phyloP scores from a whole-genome alignment of 2,888 invertebrate species.

The Corythucha ciliata region DNA sequence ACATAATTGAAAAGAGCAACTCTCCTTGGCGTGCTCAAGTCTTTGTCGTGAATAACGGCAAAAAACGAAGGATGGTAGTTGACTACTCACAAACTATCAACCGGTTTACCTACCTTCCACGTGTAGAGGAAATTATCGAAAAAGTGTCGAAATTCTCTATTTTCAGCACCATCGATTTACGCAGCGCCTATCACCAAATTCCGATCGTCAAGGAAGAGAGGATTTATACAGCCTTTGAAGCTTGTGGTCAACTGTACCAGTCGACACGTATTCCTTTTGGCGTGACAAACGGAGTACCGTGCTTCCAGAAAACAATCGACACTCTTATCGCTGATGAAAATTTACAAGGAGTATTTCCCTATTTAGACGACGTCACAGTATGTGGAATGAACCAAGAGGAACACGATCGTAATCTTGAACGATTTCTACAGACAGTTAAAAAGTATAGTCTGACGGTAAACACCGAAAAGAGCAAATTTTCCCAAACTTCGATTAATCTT shows the following conservation, averaged over 20 bases:
- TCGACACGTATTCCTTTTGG: conserved; percentile 14
- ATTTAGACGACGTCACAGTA: conserved; percentile 20
- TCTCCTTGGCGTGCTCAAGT: conserved; percentile 17
- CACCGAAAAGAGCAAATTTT: conserved; percentile 16
- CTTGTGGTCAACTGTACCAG: conserved; percentile 10
- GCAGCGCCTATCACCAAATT: conserved; percentile 17
- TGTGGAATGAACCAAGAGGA: conserved; percentile 4
- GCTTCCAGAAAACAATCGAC: conserved; percentile 8
- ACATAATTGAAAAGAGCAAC: conserved; percentile 3
- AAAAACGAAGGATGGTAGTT: conserved; percentile 1
- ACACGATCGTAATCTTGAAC: neutral
- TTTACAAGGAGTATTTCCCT: conserved; percentile 4
- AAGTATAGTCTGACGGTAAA: conserved; percentile 18
- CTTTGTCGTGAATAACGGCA: neutral
- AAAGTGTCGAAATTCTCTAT: conserved; percentile 1
- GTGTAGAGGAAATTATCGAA: neutral
- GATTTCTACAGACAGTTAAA: neutral
- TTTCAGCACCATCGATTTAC: conserved; percentile 8
- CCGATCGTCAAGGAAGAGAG: conserved; percentile 10
- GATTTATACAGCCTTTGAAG: conserved; percentile 19
- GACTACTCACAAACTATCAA: conserved; percentile 9
- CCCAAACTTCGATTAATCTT: conserved; percentile 2
- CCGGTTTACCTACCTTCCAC: conserved; percentile 4
- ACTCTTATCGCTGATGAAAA: conserved; percentile 13
- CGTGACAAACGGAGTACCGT: conserved; percentile 8